phyloP scores from a whole-genome alignment of 1,140 invertebrate species.

The Trichonephila inaurata region DNA sequence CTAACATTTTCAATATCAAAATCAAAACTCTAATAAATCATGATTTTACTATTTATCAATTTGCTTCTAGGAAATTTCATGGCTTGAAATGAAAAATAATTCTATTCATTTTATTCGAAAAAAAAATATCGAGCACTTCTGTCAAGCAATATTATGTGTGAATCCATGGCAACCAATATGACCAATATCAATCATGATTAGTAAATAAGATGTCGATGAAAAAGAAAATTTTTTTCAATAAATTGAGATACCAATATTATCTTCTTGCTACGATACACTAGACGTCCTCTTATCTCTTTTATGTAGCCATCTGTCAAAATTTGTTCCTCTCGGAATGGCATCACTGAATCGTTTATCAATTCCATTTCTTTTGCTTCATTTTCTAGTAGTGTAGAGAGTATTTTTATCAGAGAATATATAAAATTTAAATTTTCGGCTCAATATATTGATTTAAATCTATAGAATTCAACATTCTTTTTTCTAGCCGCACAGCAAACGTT shows the following conservation, averaged over 20 bases:
- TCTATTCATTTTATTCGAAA: no score
- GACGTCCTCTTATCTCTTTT: neutral
- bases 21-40: no score
- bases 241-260: neutral
- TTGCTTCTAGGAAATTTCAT: no score
- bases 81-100: no score
- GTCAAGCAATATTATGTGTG: slow-evolving; percentile 1
- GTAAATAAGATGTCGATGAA: slow-evolving; percentile 19
- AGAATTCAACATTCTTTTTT: no score
- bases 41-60: no score
- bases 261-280: neutral
- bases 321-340: neutral
- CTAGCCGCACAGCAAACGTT: no score
- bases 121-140: neutral
- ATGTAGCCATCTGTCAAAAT: slow-evolving; percentile 18
- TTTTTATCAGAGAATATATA: neutral
- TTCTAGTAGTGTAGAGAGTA: neutral
- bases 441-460: neutral
- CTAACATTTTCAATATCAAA: no score
- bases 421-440: neutral
- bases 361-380: neutral
- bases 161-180: neutral
- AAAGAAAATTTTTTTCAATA: slow-evolving; percentile 29
- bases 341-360: neutral
- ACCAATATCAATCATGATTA: slow-evolving; percentile 6